phyloP scores from a whole-genome alignment of 2,888 invertebrate genomes.

The Drosophila testacea region DNA sequence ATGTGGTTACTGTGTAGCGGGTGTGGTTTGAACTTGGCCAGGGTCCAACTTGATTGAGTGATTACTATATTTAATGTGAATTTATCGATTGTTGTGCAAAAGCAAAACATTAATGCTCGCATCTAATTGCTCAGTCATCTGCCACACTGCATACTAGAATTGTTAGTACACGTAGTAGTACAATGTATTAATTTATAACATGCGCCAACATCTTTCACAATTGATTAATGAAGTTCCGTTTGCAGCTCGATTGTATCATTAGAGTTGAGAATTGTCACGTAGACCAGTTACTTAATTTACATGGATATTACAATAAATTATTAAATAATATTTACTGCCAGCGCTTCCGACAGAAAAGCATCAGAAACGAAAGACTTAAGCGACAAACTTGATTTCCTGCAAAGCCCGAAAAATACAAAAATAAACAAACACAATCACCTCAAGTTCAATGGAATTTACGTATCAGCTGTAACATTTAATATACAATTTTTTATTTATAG shows the following conservation, averaged over 20 bases:
- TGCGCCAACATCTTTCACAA: conserved; percentile 36
- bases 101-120: conserved; percentile 10
- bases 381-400: conserved; percentile 69
- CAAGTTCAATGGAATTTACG: conserved; percentile 32
- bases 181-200: conserved; percentile 36
- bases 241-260: conserved; percentile 23
- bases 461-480: conserved; percentile 9
- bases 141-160: conserved; percentile 1
- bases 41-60: conserved; percentile 44
- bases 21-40: conserved; percentile 69
- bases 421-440: conserved; percentile 1
- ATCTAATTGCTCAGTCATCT: conserved; percentile 12
- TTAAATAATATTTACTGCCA: conserved; percentile 22
- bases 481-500: background rate
- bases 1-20: conserved; percentile 38
- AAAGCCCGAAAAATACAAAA: conserved; percentile 16
- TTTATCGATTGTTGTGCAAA: conserved; percentile 3
- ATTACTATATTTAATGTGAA: conserved; percentile 20
- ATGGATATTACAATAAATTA: conserved; percentile 50
- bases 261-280: conserved; percentile 45
- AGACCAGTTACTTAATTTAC: conserved; percentile 48
- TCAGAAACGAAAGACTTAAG: conserved; percentile 69
- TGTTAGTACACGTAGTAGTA: conserved; percentile 8
- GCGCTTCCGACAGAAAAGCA: conserved; percentile 46
- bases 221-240: conserved; percentile 41